phyloP scores from a whole-genome alignment of 2,888 invertebrate genomes.

The Drosophila limbata region DNA sequence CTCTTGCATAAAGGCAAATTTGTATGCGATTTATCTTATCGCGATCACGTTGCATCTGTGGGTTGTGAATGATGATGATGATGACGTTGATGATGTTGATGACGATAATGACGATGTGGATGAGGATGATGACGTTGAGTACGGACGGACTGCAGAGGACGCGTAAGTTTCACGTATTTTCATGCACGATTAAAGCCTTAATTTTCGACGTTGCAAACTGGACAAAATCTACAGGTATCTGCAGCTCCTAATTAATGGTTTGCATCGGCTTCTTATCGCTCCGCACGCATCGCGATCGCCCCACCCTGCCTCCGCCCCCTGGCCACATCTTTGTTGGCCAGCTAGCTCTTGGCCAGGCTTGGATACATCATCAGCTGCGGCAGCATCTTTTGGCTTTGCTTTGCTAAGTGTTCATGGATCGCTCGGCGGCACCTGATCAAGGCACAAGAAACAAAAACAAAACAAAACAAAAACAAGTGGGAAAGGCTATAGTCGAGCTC shows the following conservation, averaged over 20 bases:
- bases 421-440: conserved; percentile 75
- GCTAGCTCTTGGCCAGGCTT: not conserved
- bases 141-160: conserved; percentile 45
- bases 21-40: conserved; percentile 80
- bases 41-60: conserved; percentile 75
- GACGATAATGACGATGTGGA: not conserved
- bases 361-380: conserved; percentile 12
- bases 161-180: conserved; percentile 78
- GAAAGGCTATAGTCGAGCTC: no score
- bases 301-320: conserved; percentile 4
- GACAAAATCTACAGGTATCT: conserved; percentile 69
- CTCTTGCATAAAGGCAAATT: conserved; percentile 73
- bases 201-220: conserved; percentile 65
- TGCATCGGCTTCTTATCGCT: conserved; percentile 79
- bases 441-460: conserved; percentile 31
- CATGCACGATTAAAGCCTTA: conserved; percentile 82
- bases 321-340: conserved; percentile 4
- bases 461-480: no score
- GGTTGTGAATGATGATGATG: conserved; percentile 9
- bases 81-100: conserved; percentile 29
- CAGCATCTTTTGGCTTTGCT: conserved; percentile 59
- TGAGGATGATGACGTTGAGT: conserved; percentile 28
- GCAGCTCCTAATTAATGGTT: conserved; percentile 80
- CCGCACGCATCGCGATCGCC: conserved; percentile 76
- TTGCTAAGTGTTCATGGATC: conserved; percentile 71